phyloP scores from a whole-genome alignment of 1,140 invertebrate genomes.

The Cotesia chilonis region DNA sequence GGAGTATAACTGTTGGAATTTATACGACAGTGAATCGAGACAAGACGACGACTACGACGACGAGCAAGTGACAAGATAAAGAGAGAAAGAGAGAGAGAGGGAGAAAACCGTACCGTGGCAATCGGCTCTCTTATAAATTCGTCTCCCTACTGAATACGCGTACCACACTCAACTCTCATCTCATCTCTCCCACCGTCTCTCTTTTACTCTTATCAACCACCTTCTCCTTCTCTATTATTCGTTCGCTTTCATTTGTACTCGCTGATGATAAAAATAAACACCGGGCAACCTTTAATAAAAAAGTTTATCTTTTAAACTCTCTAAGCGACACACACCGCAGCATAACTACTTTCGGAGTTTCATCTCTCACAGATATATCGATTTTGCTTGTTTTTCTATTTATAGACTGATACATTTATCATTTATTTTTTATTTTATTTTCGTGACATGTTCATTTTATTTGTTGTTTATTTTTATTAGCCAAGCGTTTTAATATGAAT shows the following conservation, averaged over 20 bases:
- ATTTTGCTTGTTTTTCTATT: neutral
- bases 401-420: neutral
- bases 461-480: too few relatives aligned
- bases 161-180: too few relatives aligned
- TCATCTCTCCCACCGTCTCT: neutral
- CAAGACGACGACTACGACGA: slow-evolving; percentile 11
- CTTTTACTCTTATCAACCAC: neutral
- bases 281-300: neutral
- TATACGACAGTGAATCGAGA: slow-evolving; percentile 21
- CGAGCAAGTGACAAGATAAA: neutral
- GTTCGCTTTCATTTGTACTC: neutral
- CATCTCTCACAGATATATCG: neutral
- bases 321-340: slow-evolving; percentile 3
- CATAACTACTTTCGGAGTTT: neutral
- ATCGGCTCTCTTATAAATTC: neutral
- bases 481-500: too few relatives aligned
- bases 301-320: slow-evolving; percentile 14
- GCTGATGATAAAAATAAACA: slow-evolving; percentile 12
- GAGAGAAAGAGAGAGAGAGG: slow-evolving; percentile 7
- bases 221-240: too few relatives aligned
- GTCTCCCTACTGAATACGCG: too few relatives aligned
- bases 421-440: neutral
- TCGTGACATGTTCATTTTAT: too few relatives aligned
- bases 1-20: slow-evolving; percentile 31
- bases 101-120: slow-evolving; percentile 19